These are phyloP conservation scores for Drosophila murphyi DNA, from an alignment of 1,140 invertebrate species.

Conservation along the genomic window DNA sequence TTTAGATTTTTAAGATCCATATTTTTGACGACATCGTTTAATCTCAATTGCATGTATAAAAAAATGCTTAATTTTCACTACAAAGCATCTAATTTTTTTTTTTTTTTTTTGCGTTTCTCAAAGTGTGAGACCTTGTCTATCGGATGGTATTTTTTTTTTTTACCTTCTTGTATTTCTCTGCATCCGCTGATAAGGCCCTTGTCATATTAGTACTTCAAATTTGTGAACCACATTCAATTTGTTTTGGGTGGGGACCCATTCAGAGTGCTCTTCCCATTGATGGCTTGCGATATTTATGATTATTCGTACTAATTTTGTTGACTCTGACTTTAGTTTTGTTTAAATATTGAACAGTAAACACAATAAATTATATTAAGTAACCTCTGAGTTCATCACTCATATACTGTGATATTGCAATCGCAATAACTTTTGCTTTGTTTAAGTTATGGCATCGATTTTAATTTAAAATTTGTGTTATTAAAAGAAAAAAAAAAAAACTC, in stretches of 20 bases:
- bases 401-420: not conserved
- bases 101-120: not conserved
- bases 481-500: no score
- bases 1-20: no score
- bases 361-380: constrained; percentile 27
- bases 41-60: no score
- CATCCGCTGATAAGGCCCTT: constrained; percentile 30
- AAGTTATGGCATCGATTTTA: not conserved
- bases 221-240: constrained; percentile 19
- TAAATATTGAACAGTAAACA: constrained; percentile 29
- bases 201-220: constrained; percentile 20
- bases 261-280: not conserved
- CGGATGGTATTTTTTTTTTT: not conserved
- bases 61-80: no score
- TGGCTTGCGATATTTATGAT: not conserved
- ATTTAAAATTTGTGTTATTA: no score
- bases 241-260: not conserved
- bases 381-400: not conserved
- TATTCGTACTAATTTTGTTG: constrained; percentile 31
- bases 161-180: not conserved
- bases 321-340: constrained; percentile 6
- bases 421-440: not conserved
- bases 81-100: not conserved
- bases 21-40: no score
- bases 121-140: not conserved